Conservation (phyloP, 35 echinoderm and acorn worm species). For the Patiria miniata region DNA sequence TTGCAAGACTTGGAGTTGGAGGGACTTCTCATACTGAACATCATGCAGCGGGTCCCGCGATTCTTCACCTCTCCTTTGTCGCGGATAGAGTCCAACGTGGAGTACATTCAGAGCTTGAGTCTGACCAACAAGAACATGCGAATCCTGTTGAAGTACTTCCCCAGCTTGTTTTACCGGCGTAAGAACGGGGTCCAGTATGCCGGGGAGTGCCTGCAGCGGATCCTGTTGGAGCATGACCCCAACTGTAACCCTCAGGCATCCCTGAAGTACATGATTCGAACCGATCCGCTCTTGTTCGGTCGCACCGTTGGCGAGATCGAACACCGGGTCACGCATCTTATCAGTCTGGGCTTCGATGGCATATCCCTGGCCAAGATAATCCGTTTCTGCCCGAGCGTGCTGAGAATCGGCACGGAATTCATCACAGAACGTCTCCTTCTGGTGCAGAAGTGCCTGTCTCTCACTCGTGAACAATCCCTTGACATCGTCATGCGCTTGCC, state of each 20-base stretch:
- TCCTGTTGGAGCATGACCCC: slow-evolving; percentile 58
- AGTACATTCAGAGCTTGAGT: slow-evolving; percentile 57
- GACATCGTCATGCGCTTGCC: slow-evolving; percentile 46
- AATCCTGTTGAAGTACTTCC: slow-evolving; percentile 58
- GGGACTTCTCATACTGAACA: slow-evolving; percentile 44
- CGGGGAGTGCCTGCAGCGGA: slow-evolving; percentile 28
- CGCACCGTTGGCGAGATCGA: slow-evolving; percentile 54
- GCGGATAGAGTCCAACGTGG: slow-evolving; percentile 36
- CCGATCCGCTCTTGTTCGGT: slow-evolving; percentile 52
- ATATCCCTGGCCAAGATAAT: slow-evolving; percentile 56
- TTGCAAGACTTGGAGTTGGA: slow-evolving; percentile 43
- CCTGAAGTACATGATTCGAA: slow-evolving; percentile 59
- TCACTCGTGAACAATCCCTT: slow-evolving; percentile 23
- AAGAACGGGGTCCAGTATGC: slow-evolving; percentile 46
- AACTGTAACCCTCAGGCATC: slow-evolving; percentile 12
- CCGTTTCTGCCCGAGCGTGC: slow-evolving; percentile 66
- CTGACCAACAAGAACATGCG: slow-evolving; percentile 56
- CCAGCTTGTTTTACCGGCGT: slow-evolving; percentile 64
- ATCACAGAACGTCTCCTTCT: slow-evolving; percentile 39
- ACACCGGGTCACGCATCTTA: slow-evolving; percentile 48
- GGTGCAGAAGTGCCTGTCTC: slow-evolving; percentile 33
- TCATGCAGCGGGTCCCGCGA: slow-evolving; percentile 61
- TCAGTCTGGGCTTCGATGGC: slow-evolving; percentile 44
- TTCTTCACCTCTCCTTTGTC: slow-evolving; percentile 52
- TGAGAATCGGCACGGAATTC: slow-evolving; percentile 71